Percentiles rank a stretch among this genome's conserved stretches.
Conservation (phyloP, 2,797 vertebrate genomes). For the Eulemur albifrons region DNA sequence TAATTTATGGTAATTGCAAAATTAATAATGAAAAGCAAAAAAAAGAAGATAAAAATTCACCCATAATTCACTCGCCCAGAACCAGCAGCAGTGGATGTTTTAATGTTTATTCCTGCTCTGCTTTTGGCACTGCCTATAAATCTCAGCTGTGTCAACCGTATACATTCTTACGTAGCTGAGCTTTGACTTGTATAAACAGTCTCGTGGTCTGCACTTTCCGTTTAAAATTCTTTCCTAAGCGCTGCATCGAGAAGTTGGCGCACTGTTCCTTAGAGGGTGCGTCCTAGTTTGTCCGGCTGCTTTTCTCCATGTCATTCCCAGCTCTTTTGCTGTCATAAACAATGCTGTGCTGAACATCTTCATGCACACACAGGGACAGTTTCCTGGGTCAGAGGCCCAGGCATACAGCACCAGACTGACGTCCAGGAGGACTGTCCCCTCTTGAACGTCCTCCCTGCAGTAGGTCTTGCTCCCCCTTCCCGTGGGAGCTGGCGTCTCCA, state of each 20-base stretch:
- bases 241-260: background rate
- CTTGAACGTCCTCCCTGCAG: background rate
- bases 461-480: background rate
- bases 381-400: background rate
- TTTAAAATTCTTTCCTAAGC: background rate
- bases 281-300: background rate
- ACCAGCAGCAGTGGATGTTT: background rate
- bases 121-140: background rate
- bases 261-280: background rate
- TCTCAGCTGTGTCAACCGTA: background rate
- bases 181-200: background rate
- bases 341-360: background rate
- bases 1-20: background rate
- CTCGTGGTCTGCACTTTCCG: background rate
- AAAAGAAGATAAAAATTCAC: background rate
- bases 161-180: background rate
- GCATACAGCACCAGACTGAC: background rate
- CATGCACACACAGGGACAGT: fast-evolving
- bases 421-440: background rate
- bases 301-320: background rate
- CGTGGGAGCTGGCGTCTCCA: fast-evolving
- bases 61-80: background rate
- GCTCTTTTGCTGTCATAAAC: background rate
- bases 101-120: fast-evolving
- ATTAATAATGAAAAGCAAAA: background rate